Conservation (phyloP, 2,113 vertebrate species). For the Gulo gulo region DNA sequence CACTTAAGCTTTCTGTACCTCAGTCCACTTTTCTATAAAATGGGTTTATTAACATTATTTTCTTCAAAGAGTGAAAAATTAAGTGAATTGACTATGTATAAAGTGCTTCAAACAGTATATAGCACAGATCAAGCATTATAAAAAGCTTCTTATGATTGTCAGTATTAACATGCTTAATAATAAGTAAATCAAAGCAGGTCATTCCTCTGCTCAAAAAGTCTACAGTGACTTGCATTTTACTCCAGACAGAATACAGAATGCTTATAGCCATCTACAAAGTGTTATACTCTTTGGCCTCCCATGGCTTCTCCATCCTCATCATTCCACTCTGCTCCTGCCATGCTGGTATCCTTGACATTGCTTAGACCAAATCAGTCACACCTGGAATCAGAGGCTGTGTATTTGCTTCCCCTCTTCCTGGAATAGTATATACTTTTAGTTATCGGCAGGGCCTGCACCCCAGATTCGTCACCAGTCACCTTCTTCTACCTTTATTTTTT, state of each 20-base stretch:
- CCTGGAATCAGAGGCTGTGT: background rate
- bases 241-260: background rate
- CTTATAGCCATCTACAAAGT: background rate
- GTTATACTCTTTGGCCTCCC: fast-evolving
- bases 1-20: background rate
- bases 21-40: background rate
- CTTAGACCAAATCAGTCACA: background rate
- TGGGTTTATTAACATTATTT: background rate
- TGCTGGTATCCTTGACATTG: background rate
- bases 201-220: background rate
- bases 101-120: background rate
- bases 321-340: background rate
- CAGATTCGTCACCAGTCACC: too few species aligned
- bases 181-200: background rate
- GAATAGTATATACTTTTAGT: background rate
- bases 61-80: background rate
- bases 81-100: background rate
- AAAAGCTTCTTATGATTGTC: background rate
- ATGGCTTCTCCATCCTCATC: background rate
- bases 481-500: too few species aligned
- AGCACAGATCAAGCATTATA: background rate
- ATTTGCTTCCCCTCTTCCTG: too few species aligned
- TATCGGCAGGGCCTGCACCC: background rate
- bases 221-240: background rate
- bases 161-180: background rate